Conservation (phyloP, 2,113 vertebrate species). For the Ceyx margarethae region DNA sequence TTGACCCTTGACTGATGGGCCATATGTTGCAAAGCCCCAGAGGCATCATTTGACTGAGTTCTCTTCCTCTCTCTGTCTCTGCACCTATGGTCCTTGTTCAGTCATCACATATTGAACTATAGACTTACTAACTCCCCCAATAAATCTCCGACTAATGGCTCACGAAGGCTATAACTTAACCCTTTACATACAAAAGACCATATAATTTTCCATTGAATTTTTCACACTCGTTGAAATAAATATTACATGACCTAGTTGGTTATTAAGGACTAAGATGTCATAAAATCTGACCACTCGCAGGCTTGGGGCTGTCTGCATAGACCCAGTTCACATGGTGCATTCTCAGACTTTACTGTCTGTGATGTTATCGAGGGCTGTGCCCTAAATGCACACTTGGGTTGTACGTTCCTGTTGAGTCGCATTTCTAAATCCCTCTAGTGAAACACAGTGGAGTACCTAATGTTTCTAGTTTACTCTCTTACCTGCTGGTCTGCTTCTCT, state of each 20-base stretch:
- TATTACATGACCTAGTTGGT: slow-evolving; percentile 56
- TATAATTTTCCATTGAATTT: slow-evolving; percentile 59
- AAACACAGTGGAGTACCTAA: neutral
- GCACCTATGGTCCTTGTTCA: slow-evolving; percentile 77
- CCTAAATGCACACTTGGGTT: neutral
- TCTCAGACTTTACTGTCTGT: neutral
- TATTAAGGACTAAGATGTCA: neutral
- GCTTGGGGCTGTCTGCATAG: neutral
- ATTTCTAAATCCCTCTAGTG: slow-evolving; percentile 13
- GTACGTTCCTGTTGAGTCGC: neutral
- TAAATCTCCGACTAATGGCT: slow-evolving; percentile 84
- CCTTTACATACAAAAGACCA: slow-evolving; percentile 71
- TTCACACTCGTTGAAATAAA: slow-evolving; percentile 61
- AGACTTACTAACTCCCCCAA: slow-evolving; percentile 79
- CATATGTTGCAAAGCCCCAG: slow-evolving; percentile 83
- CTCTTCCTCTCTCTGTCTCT: slow-evolving; percentile 77
- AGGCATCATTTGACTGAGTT: slow-evolving; percentile 78
- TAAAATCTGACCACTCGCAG: slow-evolving; percentile 32
- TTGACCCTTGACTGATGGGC: slow-evolving; percentile 88
- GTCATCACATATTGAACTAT: slow-evolving; percentile 81
- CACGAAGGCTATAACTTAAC: slow-evolving; percentile 81
- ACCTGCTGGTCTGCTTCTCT: neutral
- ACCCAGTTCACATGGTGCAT: neutral
- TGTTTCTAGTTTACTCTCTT: slow-evolving; percentile 1
- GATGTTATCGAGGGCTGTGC: neutral